Evolutionary conservation across 23 tunicate species (phyloP).

Genomic region (Oikopleura albicans): DNA sequence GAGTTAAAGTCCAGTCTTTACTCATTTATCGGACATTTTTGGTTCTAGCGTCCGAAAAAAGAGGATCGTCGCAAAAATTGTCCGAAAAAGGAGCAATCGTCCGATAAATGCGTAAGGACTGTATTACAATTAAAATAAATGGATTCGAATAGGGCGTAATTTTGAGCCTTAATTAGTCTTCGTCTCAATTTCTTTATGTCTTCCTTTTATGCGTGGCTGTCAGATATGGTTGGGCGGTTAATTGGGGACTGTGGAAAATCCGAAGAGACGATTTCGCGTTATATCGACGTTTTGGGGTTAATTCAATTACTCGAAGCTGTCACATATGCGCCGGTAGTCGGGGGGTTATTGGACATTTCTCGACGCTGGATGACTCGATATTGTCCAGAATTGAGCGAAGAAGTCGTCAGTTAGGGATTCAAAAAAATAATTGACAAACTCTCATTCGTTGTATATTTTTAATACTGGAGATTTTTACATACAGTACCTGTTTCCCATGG

Average conservation of each 20-base stretch:
- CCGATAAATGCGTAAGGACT: no score
- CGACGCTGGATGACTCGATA: neutral
- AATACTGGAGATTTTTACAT: no score
- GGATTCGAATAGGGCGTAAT: neutral
- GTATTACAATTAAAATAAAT: no score
- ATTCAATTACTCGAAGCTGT: neutral
- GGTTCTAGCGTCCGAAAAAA: no score
- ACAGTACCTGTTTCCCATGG: no score
- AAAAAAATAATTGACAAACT: neutral
- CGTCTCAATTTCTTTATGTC: constrained; percentile 3
- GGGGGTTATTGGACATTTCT: neutral
- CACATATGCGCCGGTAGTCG: neutral
- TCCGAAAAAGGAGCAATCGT: no score
- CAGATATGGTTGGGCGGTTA: neutral
- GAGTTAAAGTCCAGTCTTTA: no score
- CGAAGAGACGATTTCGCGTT: neutral
- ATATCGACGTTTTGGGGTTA: neutral
- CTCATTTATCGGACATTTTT: no score
- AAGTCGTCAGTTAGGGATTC: neutral
- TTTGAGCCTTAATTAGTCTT: neutral
- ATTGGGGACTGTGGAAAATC: neutral
- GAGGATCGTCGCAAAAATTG: no score
- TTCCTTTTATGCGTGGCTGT: constrained; percentile 8
- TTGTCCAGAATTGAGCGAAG: neutral
- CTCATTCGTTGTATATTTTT: no score